phyloP scores from a whole-genome alignment of 2,797 vertebrate species.

The Pseudocheirus occidentalis region DNA sequence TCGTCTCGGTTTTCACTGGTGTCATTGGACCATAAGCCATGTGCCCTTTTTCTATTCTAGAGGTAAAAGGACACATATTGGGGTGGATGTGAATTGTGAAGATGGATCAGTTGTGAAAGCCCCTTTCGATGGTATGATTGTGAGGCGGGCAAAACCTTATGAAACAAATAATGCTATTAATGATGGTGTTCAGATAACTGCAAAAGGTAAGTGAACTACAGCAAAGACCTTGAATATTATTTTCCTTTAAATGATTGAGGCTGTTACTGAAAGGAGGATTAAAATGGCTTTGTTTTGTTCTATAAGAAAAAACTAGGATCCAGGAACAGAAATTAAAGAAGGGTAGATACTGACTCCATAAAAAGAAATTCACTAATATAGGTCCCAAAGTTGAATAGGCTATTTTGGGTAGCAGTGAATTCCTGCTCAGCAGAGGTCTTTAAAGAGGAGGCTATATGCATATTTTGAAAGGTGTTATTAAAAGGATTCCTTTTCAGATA shows the following conservation, averaged over 20 bases:
- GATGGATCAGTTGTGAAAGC: slow-evolving; percentile 82
- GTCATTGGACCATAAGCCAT: not conserved
- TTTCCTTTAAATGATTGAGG: not conserved
- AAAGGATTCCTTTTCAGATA: too few species aligned
- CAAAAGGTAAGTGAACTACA: slow-evolving; percentile 80
- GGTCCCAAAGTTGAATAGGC: not conserved
- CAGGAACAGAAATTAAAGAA: not conserved
- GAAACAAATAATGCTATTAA: slow-evolving; percentile 83
- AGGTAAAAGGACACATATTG: slow-evolving; percentile 22
- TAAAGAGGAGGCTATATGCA: not conserved
- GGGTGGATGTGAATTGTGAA: slow-evolving; percentile 80
- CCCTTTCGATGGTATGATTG: slow-evolving; percentile 87
- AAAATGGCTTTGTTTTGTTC: not conserved
- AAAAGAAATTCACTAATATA: not conserved
- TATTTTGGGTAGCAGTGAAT: not conserved
- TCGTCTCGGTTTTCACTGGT: not conserved
- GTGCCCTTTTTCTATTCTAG: slow-evolving; percentile 1
- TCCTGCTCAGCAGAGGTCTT: not conserved
- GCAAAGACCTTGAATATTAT: not conserved
- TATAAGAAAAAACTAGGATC: not conserved
- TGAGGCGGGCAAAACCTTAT: slow-evolving; percentile 83
- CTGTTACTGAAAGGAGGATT: not conserved
- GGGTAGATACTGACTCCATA: not conserved
- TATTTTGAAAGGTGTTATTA: too few species aligned
- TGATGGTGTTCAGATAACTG: slow-evolving; percentile 86